phyloP scores from a whole-genome alignment of 1,140 invertebrate species.

The Drosophila insularis region DNA sequence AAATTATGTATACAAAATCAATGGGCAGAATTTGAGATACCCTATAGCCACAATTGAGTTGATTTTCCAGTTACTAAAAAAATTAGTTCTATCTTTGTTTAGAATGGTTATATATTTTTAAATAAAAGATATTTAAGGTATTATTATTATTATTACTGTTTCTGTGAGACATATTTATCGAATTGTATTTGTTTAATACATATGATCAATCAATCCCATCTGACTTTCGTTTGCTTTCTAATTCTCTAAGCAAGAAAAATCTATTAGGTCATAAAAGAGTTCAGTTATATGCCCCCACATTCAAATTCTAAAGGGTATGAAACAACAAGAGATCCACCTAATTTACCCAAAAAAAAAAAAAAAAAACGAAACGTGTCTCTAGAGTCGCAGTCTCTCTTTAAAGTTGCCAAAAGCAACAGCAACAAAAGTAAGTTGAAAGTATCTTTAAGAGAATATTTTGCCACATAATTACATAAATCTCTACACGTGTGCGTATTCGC shows the following conservation, averaged over 20 bases:
- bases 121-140: no score
- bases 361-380: slow-evolving; percentile 57
- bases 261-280: no score
- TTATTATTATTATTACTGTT: no score
- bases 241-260: no score
- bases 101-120: no score
- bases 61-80: no score
- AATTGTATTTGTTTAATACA: no score
- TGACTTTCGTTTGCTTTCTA: no score
- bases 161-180: no score
- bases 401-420: slow-evolving; percentile 18
- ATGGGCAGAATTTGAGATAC: neutral
- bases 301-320: neutral
- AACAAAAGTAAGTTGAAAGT: slow-evolving; percentile 44
- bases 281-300: neutral
- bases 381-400: slow-evolving; percentile 23
- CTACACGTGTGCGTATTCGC: slow-evolving; percentile 30
- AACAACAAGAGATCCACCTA: slow-evolving; percentile 23
- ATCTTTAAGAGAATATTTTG: slow-evolving; percentile 45
- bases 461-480: slow-evolving; percentile 48
- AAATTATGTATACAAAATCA: neutral
- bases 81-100: no score
- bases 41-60: neutral
- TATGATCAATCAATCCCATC: no score
- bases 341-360: slow-evolving; percentile 29